These are phyloP conservation scores for Apocrypta bakeri DNA, from an alignment of 1,140 invertebrate genomes.

Conservation along the genomic window DNA sequence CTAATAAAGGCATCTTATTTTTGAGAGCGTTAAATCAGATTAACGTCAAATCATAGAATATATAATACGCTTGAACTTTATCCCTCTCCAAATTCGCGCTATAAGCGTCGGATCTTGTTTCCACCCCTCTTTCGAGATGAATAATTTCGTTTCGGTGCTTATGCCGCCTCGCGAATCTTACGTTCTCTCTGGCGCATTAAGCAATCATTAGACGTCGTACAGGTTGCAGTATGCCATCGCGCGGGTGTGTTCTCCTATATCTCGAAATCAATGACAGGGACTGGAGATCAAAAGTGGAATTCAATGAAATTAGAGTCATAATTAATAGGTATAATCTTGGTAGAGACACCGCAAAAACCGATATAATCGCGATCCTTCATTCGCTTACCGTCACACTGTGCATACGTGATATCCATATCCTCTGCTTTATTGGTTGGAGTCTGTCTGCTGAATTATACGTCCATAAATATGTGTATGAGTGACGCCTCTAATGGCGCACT, in stretches of 20 bases:
- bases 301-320: not conserved
- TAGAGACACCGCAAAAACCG: too few relatives aligned
- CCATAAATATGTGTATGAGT: not conserved
- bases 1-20: too few relatives aligned
- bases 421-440: not conserved
- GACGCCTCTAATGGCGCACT: constrained; percentile 24
- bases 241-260: not conserved
- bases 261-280: not conserved
- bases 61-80: too few relatives aligned
- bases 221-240: not conserved
- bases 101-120: not conserved
- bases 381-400: too few relatives aligned
- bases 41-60: too few relatives aligned
- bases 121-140: not conserved
- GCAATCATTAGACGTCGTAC: not conserved
- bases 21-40: too few relatives aligned
- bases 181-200: not conserved
- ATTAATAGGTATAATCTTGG: not conserved
- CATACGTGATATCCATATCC: not conserved
- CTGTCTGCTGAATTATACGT: not conserved
- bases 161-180: too few relatives aligned
- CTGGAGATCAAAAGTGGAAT: not conserved
- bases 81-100: too few relatives aligned
- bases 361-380: not conserved
- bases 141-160: not conserved